Evolutionary conservation across 2,113 vertebrate species (phyloP).

Genomic region (Bathybates hornii): DNA sequence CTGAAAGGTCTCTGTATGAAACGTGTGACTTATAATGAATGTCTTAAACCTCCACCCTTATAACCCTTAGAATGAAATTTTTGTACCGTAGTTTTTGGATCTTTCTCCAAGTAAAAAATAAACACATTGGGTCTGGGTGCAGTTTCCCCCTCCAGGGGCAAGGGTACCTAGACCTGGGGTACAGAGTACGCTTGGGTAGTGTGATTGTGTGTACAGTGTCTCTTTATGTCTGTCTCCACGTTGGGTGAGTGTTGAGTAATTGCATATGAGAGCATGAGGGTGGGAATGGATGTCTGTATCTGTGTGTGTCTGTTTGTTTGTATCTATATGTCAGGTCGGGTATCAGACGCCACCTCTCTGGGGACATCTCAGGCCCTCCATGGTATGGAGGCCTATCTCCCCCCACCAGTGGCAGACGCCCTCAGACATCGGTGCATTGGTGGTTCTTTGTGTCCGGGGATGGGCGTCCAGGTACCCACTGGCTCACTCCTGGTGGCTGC

Average conservation of each 20-base stretch:
- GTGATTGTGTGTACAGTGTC: neutral
- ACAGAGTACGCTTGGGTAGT: neutral
- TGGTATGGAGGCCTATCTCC: fast-evolving
- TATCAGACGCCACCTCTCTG: neutral
- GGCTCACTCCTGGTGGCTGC: too few species aligned
- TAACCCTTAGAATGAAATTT: neutral
- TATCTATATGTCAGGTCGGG: fast-evolving
- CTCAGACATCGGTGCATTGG: neutral
- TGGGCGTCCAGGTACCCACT: too few species aligned
- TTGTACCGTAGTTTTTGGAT: neutral
- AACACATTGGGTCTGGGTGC: neutral
- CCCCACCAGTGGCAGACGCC: neutral
- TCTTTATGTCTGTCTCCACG: neutral
- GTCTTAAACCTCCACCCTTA: neutral
- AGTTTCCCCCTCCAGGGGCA: neutral
- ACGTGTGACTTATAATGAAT: neutral
- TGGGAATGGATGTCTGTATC: neutral
- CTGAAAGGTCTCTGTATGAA: neutral
- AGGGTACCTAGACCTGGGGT: neutral
- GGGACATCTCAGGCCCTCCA: neutral
- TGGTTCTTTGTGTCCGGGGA: fast-evolving
- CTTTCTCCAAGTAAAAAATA: neutral
- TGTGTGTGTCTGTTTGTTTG: neutral
- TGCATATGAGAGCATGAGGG: neutral
- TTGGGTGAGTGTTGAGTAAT: neutral